Base-by-base conservation (phyloP, 2,888 invertebrate species). In the Cantharis nigra region DNA sequence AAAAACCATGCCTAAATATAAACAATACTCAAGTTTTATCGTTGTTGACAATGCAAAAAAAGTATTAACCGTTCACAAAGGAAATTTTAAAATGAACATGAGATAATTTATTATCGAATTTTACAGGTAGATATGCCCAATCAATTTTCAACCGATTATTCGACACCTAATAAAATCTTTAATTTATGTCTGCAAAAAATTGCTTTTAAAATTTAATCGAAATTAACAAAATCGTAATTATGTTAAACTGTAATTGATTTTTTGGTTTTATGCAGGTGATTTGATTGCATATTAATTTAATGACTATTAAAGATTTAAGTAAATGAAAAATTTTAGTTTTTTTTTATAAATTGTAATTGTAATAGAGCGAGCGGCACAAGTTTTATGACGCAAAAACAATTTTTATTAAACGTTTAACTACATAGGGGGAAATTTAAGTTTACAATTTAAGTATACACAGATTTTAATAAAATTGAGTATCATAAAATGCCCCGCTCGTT, bases 401-500 rank as follows among this genome's bases (percentile, higher is more conserved):
- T 49, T 49, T 49, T 49, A 49, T 49, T 49, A 49, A 49, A 49
- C 49, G 49, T 49, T 49, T 49, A 49, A 65, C 23, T 65, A 16
- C 23, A 65, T 65, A 20, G 65, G 65, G 20, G 18, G 65, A 23
- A 65, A 23, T 65, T 20, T 65, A 65, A 20, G 20, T 67, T 67
- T 26, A 67, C 65, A 13, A 67, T 67, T 67, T 67, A 67, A 67
- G 76, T 76, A 75, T 78, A 76, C 74, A 72, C 67, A 76, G 76
- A 78, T 76, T 76, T 76, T 78, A 78, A 78, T 78, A 78, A 78
- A 78, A 78, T 78, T 78, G 76, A 76, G 70, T 20, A 71, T 30
- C 72, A 69, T 75, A 78, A 78, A 77, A 78, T 77, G 33, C 62
- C 69, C 49, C n/a, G 69, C 76, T 76, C 76, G 76, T 76, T 78